These are phyloP conservation scores for Rhodophaea formosa DNA, from an alignment of 2,888 invertebrate genomes.

Conservation along the genomic window DNA sequence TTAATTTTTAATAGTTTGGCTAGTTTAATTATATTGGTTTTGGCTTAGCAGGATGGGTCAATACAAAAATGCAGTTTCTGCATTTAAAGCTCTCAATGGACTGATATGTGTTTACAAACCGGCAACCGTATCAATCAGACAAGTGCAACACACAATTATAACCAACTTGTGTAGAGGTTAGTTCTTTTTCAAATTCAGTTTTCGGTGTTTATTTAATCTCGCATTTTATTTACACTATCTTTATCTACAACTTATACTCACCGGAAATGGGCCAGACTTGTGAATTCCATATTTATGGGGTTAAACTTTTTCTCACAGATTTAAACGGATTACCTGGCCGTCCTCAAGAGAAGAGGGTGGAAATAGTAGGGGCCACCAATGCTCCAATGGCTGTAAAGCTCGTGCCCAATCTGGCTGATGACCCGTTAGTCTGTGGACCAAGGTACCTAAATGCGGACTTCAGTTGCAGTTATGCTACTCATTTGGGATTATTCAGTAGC, in stretches of 20 bases:
- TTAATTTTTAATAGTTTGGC: too few relatives aligned
- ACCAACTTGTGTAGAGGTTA: slow-evolving; percentile 86
- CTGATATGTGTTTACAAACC: slow-evolving; percentile 91
- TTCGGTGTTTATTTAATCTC: too few relatives aligned
- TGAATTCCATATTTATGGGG: too few relatives aligned
- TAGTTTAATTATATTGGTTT: too few relatives aligned
- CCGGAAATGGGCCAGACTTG: too few relatives aligned
- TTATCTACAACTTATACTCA: too few relatives aligned
- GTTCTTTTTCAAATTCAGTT: slow-evolving; percentile 21
- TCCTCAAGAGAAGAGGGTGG: slow-evolving; percentile 79
- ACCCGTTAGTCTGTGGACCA: slow-evolving; percentile 88
- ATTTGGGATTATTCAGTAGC: slow-evolving; percentile 84
- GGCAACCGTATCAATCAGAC: slow-evolving; percentile 75
- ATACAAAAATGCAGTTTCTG: slow-evolving; percentile 74
- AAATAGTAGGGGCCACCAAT: slow-evolving; percentile 84
- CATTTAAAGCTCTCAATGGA: slow-evolving; percentile 87
- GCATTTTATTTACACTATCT: too few relatives aligned
- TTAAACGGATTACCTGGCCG: slow-evolving; percentile 85
- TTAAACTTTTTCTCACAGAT: slow-evolving; percentile 82
- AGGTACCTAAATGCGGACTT: slow-evolving; percentile 87
- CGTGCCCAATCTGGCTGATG: slow-evolving; percentile 86
- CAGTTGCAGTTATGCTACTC: slow-evolving; percentile 80
- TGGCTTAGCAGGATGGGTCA: slow-evolving; percentile 49
- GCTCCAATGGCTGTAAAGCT: slow-evolving; percentile 80
- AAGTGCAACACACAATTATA: slow-evolving; percentile 81